A percentile compares a stretch with the other conserved stretches of the same genome.
phyloP scores from a whole-genome alignment of 2,113 vertebrate species.

The Catagonus wagneri region DNA sequence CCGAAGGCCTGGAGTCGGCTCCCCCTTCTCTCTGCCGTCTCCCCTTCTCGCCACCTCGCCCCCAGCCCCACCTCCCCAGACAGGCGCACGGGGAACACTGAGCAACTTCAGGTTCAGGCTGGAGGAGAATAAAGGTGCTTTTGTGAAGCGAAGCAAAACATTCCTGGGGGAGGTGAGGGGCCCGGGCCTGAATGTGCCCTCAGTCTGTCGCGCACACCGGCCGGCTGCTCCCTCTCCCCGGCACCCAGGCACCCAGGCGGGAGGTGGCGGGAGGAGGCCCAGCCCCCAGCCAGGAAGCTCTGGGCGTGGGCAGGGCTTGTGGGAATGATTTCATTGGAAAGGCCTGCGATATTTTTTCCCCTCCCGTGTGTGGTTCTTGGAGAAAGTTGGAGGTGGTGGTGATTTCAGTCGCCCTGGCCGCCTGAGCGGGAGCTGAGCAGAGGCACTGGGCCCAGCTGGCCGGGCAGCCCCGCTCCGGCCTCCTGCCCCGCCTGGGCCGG shows the following conservation, averaged over 20 bases:
- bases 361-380: conserved; percentile 94
- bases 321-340: conserved; percentile 99
- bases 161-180: conserved; percentile 80
- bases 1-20: neutral
- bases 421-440: conserved; percentile 81
- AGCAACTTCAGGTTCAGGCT: conserved; percentile 82
- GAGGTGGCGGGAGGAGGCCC: conserved; percentile 82
- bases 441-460: conserved; percentile 73
- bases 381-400: conserved; percentile 91
- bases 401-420: conserved; percentile 82
- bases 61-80: conserved; percentile 57
- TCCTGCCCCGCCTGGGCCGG: neutral
- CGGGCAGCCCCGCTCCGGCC: neutral
- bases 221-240: conserved; percentile 90
- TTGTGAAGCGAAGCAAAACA: conserved; percentile 90
- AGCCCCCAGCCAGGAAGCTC: conserved; percentile 88
- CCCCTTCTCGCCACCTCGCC: conserved; percentile 48
- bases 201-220: conserved; percentile 86
- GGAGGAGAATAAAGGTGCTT: conserved; percentile 96
- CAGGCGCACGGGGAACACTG: conserved; percentile 73
- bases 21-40: conserved; percentile 54
- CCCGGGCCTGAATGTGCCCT: conserved; percentile 93
- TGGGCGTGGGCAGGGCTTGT: conserved; percentile 93
- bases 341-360: conserved; percentile 92
- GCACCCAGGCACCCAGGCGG: conserved; percentile 86